These are phyloP conservation scores for Hypercompe scribonia DNA, from an alignment of 2,888 invertebrate genomes.

Conservation along the genomic window DNA sequence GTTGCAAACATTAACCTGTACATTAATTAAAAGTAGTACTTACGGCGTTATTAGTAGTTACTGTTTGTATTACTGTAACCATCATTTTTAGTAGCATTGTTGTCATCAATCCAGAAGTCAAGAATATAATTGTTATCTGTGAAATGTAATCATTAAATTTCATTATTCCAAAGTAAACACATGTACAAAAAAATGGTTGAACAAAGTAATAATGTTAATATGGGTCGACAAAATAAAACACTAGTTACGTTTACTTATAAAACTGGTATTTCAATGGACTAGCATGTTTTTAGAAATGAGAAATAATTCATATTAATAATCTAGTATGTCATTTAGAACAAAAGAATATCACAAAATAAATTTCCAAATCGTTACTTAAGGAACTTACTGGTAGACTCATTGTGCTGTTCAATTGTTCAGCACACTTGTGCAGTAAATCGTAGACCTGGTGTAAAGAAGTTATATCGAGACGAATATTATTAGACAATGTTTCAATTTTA, in stretches of 20 bases:
- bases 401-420: slow-evolving; percentile 67
- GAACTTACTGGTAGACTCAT: slow-evolving; percentile 71
- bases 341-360: not conserved
- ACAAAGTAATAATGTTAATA: too few relatives aligned
- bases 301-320: not conserved
- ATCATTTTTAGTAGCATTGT: slow-evolving; percentile 67
- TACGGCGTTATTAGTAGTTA: slow-evolving; percentile 45
- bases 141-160: slow-evolving; percentile 37
- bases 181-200: not conserved
- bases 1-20: too few relatives aligned
- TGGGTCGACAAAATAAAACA: not conserved
- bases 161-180: not conserved
- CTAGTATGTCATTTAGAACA: not conserved
- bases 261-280: too few relatives aligned
- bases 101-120: slow-evolving; percentile 68
- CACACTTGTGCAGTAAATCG: slow-evolving; percentile 70
- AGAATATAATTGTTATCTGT: slow-evolving; percentile 68
- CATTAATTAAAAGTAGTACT: slow-evolving; percentile 34
- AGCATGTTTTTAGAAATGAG: not conserved
- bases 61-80: slow-evolving; percentile 59
- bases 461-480: slow-evolving; percentile 62
- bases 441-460: slow-evolving; percentile 67
- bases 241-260: too few relatives aligned
- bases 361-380: not conserved
- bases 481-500: slow-evolving; percentile 61